Evolutionary conservation across 2,888 invertebrate genomes (phyloP).

Genomic region (Epirrita christyi): DNA sequence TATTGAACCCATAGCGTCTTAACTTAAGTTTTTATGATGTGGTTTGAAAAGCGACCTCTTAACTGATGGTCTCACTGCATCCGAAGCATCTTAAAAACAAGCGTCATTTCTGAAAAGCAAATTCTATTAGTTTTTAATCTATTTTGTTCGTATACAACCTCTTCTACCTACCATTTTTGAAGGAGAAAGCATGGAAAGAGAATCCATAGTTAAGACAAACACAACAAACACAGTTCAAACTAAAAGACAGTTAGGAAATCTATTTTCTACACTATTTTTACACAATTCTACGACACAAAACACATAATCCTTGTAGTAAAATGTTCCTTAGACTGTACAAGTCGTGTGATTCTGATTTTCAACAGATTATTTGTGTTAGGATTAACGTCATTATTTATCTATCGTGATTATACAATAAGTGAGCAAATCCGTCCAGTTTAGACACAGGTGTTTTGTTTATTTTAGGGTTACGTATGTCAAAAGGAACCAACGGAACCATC

Average conservation of each 20-base stretch:
- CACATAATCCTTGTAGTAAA: background rate
- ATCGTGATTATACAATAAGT: slow-evolving; percentile 43
- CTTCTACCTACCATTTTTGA: slow-evolving; percentile 84
- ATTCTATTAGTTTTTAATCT: slow-evolving; percentile 52
- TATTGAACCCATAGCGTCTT: too few species aligned
- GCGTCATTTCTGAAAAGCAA: slow-evolving; percentile 45
- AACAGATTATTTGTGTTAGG: background rate
- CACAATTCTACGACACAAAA: slow-evolving; percentile 17
- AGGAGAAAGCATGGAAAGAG: slow-evolving; percentile 84
- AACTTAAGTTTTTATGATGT: too few species aligned
- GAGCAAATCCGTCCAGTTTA: slow-evolving; percentile 22
- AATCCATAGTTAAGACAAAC: slow-evolving; percentile 76
- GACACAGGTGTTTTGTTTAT: slow-evolving; percentile 11
- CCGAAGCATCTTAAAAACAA: slow-evolving; percentile 26
- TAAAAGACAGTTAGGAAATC: slow-evolving; percentile 35
- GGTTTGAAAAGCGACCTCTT: too few species aligned
- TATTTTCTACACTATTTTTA: slow-evolving; percentile 17
- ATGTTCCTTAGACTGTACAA: background rate
- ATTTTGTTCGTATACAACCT: slow-evolving; percentile 80
- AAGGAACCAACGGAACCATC: too few species aligned
- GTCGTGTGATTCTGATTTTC: slow-evolving; percentile 16
- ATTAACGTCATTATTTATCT: slow-evolving; percentile 37
- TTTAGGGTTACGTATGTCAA: too few species aligned
- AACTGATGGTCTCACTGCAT: too few species aligned
- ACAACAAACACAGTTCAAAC: slow-evolving; percentile 48